Conservation (phyloP, 2,797 vertebrate genomes). For the Pangasius mekongensis region DNA sequence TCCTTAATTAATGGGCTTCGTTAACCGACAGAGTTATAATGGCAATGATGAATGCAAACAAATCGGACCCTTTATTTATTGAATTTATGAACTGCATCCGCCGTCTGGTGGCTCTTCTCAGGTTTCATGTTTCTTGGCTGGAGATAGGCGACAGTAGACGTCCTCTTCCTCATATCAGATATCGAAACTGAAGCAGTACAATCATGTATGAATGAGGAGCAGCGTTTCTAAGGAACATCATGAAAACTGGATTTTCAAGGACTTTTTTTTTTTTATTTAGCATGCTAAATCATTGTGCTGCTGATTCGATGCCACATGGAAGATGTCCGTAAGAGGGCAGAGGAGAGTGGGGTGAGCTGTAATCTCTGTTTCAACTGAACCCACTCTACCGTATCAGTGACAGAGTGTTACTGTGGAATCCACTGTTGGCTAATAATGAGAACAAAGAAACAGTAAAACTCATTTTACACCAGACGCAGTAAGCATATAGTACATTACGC, state of each 20-base stretch:
- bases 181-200: slow-evolving; percentile 39
- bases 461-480: not conserved
- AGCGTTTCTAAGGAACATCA: slow-evolving; percentile 21
- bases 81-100: slow-evolving; percentile 34
- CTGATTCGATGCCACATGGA: not conserved
- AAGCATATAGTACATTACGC: not conserved
- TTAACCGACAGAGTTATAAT: slow-evolving; percentile 5
- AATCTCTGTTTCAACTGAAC: not conserved
- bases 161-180: slow-evolving; percentile 31
- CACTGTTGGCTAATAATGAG: not conserved
- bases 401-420: not conserved
- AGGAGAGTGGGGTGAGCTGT: not conserved
- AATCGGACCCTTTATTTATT: slow-evolving; percentile 44
- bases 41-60: slow-evolving; percentile 46
- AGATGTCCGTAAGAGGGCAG: not conserved
- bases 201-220: slow-evolving; percentile 39
- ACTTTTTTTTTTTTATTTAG: not conserved
- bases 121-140: slow-evolving; percentile 47
- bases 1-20: slow-evolving; percentile 42
- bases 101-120: slow-evolving; percentile 50
- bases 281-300: slow-evolving; percentile 14
- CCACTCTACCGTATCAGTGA: not conserved
- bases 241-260: slow-evolving; percentile 15
- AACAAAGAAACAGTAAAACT: slow-evolving; percentile 8
- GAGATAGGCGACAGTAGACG: slow-evolving; percentile 39